A percentile compares a stretch with the other conserved stretches of the same genome.
phyloP scores from a whole-genome alignment of 2,113 vertebrate genomes.

The Zosterops pallidus region DNA sequence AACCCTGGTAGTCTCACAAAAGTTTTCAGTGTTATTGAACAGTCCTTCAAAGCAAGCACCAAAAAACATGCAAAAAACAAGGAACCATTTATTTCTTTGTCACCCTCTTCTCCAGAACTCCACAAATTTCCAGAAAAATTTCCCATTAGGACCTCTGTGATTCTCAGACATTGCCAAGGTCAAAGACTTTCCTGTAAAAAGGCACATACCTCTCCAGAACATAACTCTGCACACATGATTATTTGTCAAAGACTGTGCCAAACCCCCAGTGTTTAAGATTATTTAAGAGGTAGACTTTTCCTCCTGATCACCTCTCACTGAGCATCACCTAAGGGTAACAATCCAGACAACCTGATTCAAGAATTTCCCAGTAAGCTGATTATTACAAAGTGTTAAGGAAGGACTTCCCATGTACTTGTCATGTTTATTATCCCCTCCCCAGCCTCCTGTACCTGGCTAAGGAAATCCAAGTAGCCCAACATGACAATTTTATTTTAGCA shows the following conservation, averaged over 20 bases:
- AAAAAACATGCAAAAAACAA: background rate
- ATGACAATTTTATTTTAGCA: background rate
- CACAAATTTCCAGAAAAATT: background rate
- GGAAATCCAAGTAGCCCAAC: background rate
- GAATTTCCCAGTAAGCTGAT: background rate
- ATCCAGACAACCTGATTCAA: background rate
- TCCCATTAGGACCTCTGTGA: background rate
- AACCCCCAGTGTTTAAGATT: background rate
- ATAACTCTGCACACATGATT: background rate
- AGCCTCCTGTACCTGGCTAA: background rate
- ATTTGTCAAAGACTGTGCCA: background rate
- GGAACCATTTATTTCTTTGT: background rate
- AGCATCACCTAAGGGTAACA: background rate
- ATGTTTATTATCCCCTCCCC: constrained; percentile 24
- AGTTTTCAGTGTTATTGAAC: background rate
- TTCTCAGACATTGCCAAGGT: background rate
- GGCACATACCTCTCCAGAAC: background rate
- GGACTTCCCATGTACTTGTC: background rate
- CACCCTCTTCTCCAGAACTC: background rate
- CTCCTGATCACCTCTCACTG: background rate
- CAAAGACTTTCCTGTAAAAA: background rate
- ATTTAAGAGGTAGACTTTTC: background rate
- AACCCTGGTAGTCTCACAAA: background rate
- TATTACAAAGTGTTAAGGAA: background rate
- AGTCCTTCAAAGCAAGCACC: background rate